Evolutionary conservation across 2,113 vertebrate species (phyloP).

Genomic region (Channa argus): DNA sequence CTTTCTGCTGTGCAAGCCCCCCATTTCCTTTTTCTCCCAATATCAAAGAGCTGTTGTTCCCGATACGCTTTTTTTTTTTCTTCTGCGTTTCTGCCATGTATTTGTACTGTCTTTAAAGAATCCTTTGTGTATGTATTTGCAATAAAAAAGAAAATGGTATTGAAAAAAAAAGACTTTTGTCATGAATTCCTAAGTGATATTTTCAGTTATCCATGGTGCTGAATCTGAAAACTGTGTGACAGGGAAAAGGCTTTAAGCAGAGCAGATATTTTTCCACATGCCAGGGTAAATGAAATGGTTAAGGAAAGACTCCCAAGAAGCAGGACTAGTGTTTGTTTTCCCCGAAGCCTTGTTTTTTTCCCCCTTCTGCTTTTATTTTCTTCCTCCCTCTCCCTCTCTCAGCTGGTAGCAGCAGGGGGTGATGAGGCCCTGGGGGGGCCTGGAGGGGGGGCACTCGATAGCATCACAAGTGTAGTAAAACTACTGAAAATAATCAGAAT

Average conservation of each 20-base stretch:
- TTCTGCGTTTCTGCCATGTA: conserved; percentile 84
- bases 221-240: not conserved
- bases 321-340: conserved; percentile 62
- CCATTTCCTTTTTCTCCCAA: conserved; percentile 42
- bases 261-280: not conserved
- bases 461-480: conserved; percentile 46
- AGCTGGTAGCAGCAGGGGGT: conserved; percentile 66
- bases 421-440: conserved; percentile 39
- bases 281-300: conserved; percentile 54
- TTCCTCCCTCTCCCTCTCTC: conserved; percentile 47
- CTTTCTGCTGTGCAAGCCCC: conserved; percentile 69
- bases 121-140: conserved; percentile 96
- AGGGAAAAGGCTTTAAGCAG: not conserved
- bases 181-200: not conserved
- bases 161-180: conserved; percentile 15
- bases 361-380: conserved; percentile 42
- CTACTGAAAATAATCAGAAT: conserved; percentile 22
- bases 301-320: conserved; percentile 52
- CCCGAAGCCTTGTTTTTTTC: conserved; percentile 56
- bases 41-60: conserved; percentile 62
- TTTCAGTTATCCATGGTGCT: not conserved
- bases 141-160: conserved; percentile 76
- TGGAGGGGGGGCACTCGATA: conserved; percentile 20
- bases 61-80: conserved; percentile 74
- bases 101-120: conserved; percentile 87